Evolutionary conservation across 1,140 invertebrate species (phyloP), one percentile per base, ranked within the genome.

Genomic region (Lasioglossum albipes): DNA sequence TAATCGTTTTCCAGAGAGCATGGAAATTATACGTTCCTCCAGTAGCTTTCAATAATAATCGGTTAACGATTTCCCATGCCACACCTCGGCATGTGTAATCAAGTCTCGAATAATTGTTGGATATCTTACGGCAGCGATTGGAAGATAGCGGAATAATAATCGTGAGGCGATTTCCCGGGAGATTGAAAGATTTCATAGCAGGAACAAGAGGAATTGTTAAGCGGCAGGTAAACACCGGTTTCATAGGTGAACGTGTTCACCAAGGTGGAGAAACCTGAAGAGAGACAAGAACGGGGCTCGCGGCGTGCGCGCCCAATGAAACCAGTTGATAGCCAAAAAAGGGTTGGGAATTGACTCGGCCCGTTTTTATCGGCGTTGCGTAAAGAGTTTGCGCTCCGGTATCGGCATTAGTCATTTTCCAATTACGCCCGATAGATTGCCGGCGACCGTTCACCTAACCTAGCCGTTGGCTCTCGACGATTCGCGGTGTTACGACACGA

Each of bases 321-420:
- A 27, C 72, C 65, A 27, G 64, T 68, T 66, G 79, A 80, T 75
- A 80, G 73, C 73, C 73, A 52, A 80, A 75, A 80, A 75, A 80
- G 66, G 79, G 45, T 69, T 73, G 73, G 73, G 69, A 75, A 80
- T 80, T 80, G 31, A 62, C 20, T 59, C 22, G 18, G 13, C n/a
- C n/a, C 18, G 65, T 75, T 80, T 80, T 80, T 80, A 16, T 57
- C 49, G 7, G 16, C 41, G 57, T 80, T 69, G 72, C 78, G 78
- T 27, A 80, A 80, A 78, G 45, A 41, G 75, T 71, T 71, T 64
- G 75, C 57, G 27, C 67, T 27, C 10, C 20, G 67, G 27, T 66
- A 65, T 71, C 77, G 59, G 70, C 36, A 74, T 79, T 74, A 74
- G 71, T 74, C 77, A 74, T 79, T 79, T 79, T 79, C 77, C 77